These are phyloP conservation scores for Tragulus kanchil DNA, from an alignment of 2,113 vertebrate species.

Conservation along the genomic window DNA sequence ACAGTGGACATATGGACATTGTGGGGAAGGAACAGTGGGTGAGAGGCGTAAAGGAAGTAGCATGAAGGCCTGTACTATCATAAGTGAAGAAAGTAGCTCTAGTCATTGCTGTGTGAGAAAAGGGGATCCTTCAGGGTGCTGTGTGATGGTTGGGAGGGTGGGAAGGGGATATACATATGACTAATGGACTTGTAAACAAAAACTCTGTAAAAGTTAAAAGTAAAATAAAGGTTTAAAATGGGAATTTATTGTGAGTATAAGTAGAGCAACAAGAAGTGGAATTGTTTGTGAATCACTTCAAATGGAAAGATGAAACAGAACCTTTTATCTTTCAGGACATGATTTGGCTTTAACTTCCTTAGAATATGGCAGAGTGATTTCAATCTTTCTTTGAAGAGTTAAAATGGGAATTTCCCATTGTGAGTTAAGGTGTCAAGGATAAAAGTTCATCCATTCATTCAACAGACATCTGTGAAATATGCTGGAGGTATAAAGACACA, in stretches of 20 bases:
- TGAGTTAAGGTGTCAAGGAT: neutral
- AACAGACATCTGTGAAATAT: neutral
- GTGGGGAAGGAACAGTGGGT: too few relatives aligned
- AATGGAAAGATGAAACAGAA: constrained; percentile 24
- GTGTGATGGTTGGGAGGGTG: neutral
- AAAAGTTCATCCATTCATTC: neutral
- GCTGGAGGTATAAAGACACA: neutral
- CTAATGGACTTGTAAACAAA: too few relatives aligned
- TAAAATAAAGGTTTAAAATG: too few relatives aligned
- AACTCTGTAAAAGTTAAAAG: too few relatives aligned
- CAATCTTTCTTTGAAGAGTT: neutral
- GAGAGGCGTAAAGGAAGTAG: too few relatives aligned
- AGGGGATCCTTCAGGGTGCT: neutral
- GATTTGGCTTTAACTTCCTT: neutral
- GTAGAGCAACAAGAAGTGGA: neutral
- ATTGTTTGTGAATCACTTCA: constrained; percentile 20
- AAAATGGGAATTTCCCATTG: neutral
- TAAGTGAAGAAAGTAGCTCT: too few relatives aligned
- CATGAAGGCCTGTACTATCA: too few relatives aligned
- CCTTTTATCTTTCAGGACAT: neutral
- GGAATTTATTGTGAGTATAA: neutral
- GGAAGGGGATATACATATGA: neutral
- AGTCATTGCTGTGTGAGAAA: too few relatives aligned
- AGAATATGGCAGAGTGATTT: neutral
- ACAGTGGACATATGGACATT: too few relatives aligned